Evolutionary conservation across 2,113 vertebrate genomes (phyloP).

Genomic region (Haliaeetus leucogaster): DNA sequence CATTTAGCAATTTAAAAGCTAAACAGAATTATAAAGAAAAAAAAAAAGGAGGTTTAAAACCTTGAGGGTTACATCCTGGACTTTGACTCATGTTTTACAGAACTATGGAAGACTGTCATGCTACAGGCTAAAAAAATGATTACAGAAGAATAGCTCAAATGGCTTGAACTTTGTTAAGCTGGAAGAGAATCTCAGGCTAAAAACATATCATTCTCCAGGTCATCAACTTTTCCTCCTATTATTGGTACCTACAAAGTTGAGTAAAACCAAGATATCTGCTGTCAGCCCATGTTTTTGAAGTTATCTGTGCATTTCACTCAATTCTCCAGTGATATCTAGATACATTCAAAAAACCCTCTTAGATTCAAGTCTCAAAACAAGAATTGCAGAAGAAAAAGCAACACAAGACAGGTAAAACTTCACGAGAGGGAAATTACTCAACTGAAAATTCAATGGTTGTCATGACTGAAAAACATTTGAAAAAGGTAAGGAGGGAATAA

Average conservation of each 20-base stretch:
- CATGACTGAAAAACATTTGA: not conserved
- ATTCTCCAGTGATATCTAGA: not conserved
- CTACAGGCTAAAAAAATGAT: not conserved
- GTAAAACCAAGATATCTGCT: not conserved
- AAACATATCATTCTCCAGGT: not conserved
- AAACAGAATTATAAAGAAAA: not conserved
- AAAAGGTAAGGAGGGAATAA: not conserved
- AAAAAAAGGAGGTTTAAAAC: not conserved
- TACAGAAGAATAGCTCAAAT: not conserved
- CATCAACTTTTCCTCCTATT: not conserved
- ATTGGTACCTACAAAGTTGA: not conserved
- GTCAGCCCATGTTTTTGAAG: not conserved
- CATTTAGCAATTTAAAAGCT: not conserved
- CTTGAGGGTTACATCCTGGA: not conserved
- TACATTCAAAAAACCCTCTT: not conserved
- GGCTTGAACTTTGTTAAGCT: not conserved
- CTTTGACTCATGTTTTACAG: not conserved
- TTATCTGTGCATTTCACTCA: not conserved
- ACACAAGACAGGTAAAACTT: not conserved
- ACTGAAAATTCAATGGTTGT: not conserved
- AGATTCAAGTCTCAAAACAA: not conserved
- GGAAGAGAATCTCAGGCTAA: not conserved
- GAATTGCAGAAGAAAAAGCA: not conserved
- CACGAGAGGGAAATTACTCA: not conserved
- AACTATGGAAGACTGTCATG: not conserved